Conservation (phyloP, 1,140 invertebrate genomes). For the Penaeus chinensis region DNA sequence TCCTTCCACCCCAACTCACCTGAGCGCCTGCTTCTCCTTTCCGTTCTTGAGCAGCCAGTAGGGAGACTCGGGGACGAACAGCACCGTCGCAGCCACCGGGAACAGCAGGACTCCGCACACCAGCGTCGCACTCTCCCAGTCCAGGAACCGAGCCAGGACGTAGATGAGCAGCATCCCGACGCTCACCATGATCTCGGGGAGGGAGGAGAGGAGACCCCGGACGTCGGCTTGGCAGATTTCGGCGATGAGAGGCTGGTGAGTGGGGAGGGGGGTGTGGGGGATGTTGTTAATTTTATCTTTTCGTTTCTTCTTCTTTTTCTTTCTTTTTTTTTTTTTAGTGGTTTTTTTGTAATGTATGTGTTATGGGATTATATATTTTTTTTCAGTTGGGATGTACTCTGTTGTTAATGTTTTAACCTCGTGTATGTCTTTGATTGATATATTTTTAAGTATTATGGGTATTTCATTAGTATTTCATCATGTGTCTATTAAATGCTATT, state of each 20-base stretch:
- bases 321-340: too few species aligned
- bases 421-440: too few species aligned
- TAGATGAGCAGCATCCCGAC: slow-evolving; percentile 55
- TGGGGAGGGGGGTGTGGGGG: neutral
- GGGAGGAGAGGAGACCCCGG: slow-evolving; percentile 54
- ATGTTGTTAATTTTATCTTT: neutral
- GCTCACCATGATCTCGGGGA: slow-evolving; percentile 59
- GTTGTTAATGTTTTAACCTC: too few species aligned
- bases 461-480: too few species aligned
- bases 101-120: slow-evolving; percentile 59
- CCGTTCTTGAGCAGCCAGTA: slow-evolving; percentile 62
- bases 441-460: too few species aligned
- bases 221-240: slow-evolving; percentile 59
- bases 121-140: slow-evolving; percentile 61
- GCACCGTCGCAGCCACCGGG: slow-evolving; percentile 39
- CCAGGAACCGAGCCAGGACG: slow-evolving; percentile 52
- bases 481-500: too few species aligned
- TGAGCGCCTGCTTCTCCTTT: slow-evolving; percentile 53
- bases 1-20: slow-evolving; percentile 4
- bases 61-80: slow-evolving; percentile 62
- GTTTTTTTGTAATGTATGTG: too few species aligned
- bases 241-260: slow-evolving; percentile 54
- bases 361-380: too few species aligned
- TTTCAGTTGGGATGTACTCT: too few species aligned
- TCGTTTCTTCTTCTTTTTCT: neutral